A percentile compares a stretch with the other conserved stretches of the same genome.
Conservation (phyloP, 2,797 vertebrate genomes). For the Gambelia wislizenii region DNA sequence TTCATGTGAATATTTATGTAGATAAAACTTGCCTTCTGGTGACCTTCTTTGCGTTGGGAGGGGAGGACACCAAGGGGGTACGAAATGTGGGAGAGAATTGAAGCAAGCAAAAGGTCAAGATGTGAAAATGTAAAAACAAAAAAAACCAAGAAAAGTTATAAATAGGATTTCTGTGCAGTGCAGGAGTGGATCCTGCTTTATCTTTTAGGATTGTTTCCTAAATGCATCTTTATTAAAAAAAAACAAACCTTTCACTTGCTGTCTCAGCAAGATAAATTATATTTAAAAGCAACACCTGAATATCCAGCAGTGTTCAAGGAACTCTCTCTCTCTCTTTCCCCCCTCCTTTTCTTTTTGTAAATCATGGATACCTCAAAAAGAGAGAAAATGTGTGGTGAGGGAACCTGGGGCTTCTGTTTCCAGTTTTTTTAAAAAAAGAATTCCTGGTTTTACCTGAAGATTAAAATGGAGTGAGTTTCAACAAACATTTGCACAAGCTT, state of each 20-base stretch:
- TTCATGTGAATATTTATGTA: slow-evolving; percentile 89
- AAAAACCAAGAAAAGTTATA: slow-evolving; percentile 68
- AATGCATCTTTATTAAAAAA: slow-evolving; percentile 84
- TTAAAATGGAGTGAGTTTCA: slow-evolving; percentile 71
- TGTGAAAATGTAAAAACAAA: slow-evolving; percentile 78
- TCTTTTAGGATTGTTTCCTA: slow-evolving; percentile 87
- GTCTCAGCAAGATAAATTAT: slow-evolving; percentile 84
- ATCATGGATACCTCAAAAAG: slow-evolving; percentile 82
- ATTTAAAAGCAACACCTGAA: slow-evolving; percentile 79
- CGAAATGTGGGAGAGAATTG: slow-evolving; percentile 70
- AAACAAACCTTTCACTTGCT: slow-evolving; percentile 75
- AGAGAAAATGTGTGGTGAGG: slow-evolving; percentile 73
- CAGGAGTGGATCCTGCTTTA: slow-evolving; percentile 81
- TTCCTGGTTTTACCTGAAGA: slow-evolving; percentile 78
- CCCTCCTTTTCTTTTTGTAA: slow-evolving; percentile 75
- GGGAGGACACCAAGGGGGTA: slow-evolving; percentile 64
- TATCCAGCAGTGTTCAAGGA: slow-evolving; percentile 80
- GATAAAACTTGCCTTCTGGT: slow-evolving; percentile 81
- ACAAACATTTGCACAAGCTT: slow-evolving; percentile 77
- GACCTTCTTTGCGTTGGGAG: slow-evolving; percentile 68
- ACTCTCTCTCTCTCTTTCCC: slow-evolving; percentile 67
- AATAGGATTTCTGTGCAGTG: slow-evolving; percentile 80
- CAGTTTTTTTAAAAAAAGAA: slow-evolving; percentile 73
- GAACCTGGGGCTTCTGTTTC: slow-evolving; percentile 73
- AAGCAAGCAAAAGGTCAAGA: slow-evolving; percentile 76